phyloP scores from a whole-genome alignment of 2,888 invertebrate genomes.

The Thymelicus acteon region DNA sequence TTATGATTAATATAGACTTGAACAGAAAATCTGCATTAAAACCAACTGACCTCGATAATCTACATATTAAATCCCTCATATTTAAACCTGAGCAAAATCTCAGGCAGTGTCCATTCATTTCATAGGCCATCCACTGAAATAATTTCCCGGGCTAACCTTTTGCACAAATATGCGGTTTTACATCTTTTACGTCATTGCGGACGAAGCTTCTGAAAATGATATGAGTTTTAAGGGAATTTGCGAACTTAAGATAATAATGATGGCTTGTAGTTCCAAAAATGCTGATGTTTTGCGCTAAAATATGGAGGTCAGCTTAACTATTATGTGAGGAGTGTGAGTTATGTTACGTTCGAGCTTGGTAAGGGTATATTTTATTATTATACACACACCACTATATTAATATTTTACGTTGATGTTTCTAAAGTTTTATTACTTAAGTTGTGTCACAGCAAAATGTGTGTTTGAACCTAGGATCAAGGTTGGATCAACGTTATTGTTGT shows the following conservation, averaged over 20 bases:
- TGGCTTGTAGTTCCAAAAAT: conserved; percentile 1
- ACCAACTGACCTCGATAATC: not conserved
- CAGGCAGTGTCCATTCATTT: not conserved
- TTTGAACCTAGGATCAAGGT: too few species aligned
- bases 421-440: too few species aligned
- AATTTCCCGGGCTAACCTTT: not conserved
- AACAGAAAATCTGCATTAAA: not conserved
- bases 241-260: conserved; percentile 16
- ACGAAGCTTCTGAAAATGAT: conserved; percentile 19
- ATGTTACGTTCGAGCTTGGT: not conserved
- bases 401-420: too few species aligned
- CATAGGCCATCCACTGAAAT: not conserved
- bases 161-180: conserved; percentile 21
- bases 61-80: not conserved
- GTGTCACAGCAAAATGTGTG: too few species aligned
- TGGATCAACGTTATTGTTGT: too few species aligned
- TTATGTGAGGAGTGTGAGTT: not conserved
- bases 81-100: not conserved
- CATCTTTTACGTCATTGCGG: conserved; percentile 20
- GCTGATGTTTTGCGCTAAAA: conserved; percentile 4
- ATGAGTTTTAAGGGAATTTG: conserved; percentile 11
- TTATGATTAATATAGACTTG: not conserved
- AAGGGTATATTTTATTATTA: not conserved
- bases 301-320: conserved; percentile 1
- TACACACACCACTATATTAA: too few species aligned